Percentiles rank a stretch among this genome's conserved stretches.
These are phyloP conservation scores for Eudemis profundana DNA, from an alignment of 2,888 invertebrate genomes.

Conservation along the genomic window DNA sequence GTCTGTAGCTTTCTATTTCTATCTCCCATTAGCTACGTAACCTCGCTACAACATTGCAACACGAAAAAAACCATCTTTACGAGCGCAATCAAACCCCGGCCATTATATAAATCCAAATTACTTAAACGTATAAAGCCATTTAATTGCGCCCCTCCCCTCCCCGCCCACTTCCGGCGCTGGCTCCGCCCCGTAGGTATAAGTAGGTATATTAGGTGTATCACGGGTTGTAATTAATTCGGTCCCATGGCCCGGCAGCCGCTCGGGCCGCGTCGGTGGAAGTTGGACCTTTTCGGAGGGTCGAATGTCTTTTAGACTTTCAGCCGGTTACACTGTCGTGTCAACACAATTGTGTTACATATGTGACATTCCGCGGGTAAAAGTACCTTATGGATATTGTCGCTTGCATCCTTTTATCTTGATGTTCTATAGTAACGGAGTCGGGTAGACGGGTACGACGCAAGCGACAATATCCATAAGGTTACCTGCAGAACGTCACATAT, in stretches of 20 bases:
- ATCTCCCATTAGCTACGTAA: constrained; percentile 20
- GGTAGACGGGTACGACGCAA: too few species aligned
- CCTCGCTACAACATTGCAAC: constrained; percentile 16
- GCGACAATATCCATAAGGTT: too few species aligned
- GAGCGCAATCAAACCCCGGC: constrained; percentile 27
- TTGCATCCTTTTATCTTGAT: too few species aligned
- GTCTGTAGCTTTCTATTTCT: not conserved
- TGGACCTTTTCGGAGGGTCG: constrained; percentile 27
- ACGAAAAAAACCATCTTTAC: constrained; percentile 30
- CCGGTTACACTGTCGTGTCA: too few species aligned
- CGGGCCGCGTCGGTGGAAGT: not conserved
- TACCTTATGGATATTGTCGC: too few species aligned
- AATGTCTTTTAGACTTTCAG: constrained; percentile 13
- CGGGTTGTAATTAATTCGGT: constrained; percentile 70
- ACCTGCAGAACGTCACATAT: too few species aligned
- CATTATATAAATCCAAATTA: constrained; percentile 56
- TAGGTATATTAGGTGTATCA: constrained; percentile 34
- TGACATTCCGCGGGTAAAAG: too few species aligned
- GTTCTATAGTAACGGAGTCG: too few species aligned
- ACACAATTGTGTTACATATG: too few species aligned
- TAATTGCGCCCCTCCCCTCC: constrained; percentile 55
- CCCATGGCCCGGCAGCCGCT: constrained; percentile 35
- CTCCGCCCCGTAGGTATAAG: constrained; percentile 46
- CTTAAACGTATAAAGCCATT: constrained; percentile 61
- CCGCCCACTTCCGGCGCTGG: constrained; percentile 50